Evolutionary conservation across 2,888 invertebrate genomes (phyloP), one percentile per base, ranked within the genome.

Genomic region (Pristionchus arcanus): DNA sequence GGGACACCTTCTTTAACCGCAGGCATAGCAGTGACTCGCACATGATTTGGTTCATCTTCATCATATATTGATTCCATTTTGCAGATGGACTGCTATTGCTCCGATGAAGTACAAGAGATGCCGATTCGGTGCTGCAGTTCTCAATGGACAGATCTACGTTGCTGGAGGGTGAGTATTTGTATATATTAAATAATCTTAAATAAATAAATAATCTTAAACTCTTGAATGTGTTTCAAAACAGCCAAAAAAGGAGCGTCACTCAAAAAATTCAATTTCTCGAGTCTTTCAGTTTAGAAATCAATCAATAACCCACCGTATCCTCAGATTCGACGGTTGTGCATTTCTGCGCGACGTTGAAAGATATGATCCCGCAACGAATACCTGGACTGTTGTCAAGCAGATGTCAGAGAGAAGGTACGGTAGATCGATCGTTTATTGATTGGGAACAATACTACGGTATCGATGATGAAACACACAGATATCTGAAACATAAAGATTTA

Each of bases 101-200:
- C 96, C 97, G 0, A 98, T 98, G 97, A 96, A 97, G 71, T 97
- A 97, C 13, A 97, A 97, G 94, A 96, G 74, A 21, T 88, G 98
- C 95, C 96, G 98, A 13, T 96, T 98, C 13, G 97, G 97, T 0
- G 97, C 97, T 2, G 97, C 97, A 0, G 96, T 97, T 42, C 96
- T 97, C 9, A 97, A 97, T 94, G 97, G 97, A 7, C 97, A 97
- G 95, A 96, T 98, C 28, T 98, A 97, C 95, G 97, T 97, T 59
- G 97, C 97, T 94, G 97, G 97, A 28, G 97, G 94, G 90, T 93
- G n/a, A 59, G 90, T 83, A 21, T 31, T 34, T n/a, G 15, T 25
- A 0, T 15, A 34, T 49, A n/a, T 42, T 25, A 2, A 7, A 25
- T 63, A 3, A 5, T 63, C 11, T 55, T n/a, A 1, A 63, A 3